A percentile compares a stretch with the other conserved stretches of the same genome.
phyloP scores from a whole-genome alignment of 2,797 vertebrate species.

The Emydoidea blandingii region DNA sequence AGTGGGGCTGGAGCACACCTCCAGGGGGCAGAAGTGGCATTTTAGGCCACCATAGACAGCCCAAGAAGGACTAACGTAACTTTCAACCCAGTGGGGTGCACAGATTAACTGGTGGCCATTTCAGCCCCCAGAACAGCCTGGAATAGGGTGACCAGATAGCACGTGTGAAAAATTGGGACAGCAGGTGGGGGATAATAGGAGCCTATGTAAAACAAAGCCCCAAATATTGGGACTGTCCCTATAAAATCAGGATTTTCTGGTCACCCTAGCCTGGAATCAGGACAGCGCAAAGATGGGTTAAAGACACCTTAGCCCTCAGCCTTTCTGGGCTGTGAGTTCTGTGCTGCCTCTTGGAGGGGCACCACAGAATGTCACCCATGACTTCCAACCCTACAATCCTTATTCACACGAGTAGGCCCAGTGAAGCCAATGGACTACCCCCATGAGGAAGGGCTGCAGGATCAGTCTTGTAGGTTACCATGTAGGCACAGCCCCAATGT shows the following conservation, averaged over 20 bases:
- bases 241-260: no score
- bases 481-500: background rate
- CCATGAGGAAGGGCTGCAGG: accelerated
- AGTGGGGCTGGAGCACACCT: background rate
- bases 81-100: background rate
- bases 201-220: no score
- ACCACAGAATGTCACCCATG: background rate
- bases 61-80: background rate
- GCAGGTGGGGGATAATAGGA: no score
- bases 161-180: no score
- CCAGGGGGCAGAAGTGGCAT: background rate
- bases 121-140: background rate
- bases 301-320: background rate
- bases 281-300: no score
- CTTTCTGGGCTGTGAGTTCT: background rate
- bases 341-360: no score
- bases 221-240: no score
- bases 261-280: no score
- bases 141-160: no score
- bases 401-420: background rate
- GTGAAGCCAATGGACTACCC: background rate
- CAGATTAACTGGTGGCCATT: background rate
- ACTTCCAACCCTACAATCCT: background rate
- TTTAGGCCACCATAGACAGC: no score
- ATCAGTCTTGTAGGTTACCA: accelerated